phyloP scores from a whole-genome alignment of 2,888 invertebrate genomes.

The Melinaea menophilus region DNA sequence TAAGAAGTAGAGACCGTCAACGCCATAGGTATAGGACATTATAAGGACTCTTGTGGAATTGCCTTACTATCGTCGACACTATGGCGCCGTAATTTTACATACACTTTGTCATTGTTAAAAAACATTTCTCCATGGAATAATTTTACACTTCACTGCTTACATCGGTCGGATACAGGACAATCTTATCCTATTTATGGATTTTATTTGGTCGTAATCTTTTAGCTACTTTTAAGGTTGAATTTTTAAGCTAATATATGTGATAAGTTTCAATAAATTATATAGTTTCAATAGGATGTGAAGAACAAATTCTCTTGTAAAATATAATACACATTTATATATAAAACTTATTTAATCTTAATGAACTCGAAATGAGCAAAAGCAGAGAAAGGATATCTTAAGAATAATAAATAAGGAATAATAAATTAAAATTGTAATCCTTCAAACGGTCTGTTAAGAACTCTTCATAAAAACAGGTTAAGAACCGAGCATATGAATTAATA shows the following conservation, averaged over 20 bases:
- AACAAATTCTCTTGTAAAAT: no score
- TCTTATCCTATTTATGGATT: not conserved
- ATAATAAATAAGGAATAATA: no score
- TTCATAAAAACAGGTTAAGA: no score
- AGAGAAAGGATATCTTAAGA: no score
- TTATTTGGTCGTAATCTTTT: not conserved
- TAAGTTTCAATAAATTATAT: no score
- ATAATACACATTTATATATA: no score
- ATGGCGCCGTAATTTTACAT: constrained; percentile 39
- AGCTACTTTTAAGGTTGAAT: not conserved
- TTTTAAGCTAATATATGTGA: not conserved
- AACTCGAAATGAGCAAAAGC: no score
- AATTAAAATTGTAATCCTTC: no score
- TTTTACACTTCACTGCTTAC: constrained; percentile 48
- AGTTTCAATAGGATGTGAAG: no score
- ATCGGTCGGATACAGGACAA: constrained; percentile 17
- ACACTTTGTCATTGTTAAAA: constrained; percentile 35
- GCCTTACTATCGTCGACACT: constrained; percentile 37
- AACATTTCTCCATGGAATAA: constrained; percentile 49
- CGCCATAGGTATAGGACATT: constrained; percentile 19
- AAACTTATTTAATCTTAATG: no score
- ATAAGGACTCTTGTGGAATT: constrained; percentile 25
- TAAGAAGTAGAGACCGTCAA: constrained; percentile 22
- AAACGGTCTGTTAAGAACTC: no score
- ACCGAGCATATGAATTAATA: no score